Base-by-base conservation (phyloP, 1,140 invertebrate species). In the Drosophila mojavensis region DNA sequence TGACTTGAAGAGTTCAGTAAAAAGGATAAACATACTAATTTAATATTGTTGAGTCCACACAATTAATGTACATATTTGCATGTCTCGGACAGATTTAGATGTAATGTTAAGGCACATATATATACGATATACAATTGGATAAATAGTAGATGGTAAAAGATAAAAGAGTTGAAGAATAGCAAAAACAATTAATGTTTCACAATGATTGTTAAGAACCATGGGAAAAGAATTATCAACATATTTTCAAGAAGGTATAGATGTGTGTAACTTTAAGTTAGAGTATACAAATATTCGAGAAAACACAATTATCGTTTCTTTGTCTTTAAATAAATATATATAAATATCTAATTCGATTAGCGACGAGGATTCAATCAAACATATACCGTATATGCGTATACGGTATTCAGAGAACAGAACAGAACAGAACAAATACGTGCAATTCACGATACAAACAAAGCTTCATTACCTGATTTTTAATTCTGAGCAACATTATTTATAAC, bases 401-500 rank as follows among this genome's bases (percentile, higher is more conserved):
- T 24, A 24, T 24, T 24, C 20, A 24, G 20, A 24, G 20, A 24
- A 24, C 20, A 24, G 26, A 68, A 17, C 17, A 17, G 17, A 17
- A 17, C 17, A 17, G 17, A 68, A 62, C 65, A 74, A 62, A 62
- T 56, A 73, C 33, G 70, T 68, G 65, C 64, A 68, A 68, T 73
- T 73, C 50, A 73, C 65, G 75, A 88, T 71, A 79, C 53, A 86
- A 79, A 86, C 70, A 79, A 86, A 67, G 84, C 84, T 89, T 89
- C 63, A 89, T 89, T 89, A 89, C 84, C 84, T 89, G 84, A 89
- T 89, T 89, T 89, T 77, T 77, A 28, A 73, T 88, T 83, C 77
- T 86, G 76, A 88, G 75, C 66, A 74, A 83, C 62, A 84, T 84
- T 65, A 66, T 78, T 83, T 80, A 75, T 54, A 62, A 84, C 51